Percentiles rank a stretch among this genome's conserved stretches.
Evolutionary conservation across 1,140 invertebrate species (phyloP).

Genomic region (Drosophila bocqueti): DNA sequence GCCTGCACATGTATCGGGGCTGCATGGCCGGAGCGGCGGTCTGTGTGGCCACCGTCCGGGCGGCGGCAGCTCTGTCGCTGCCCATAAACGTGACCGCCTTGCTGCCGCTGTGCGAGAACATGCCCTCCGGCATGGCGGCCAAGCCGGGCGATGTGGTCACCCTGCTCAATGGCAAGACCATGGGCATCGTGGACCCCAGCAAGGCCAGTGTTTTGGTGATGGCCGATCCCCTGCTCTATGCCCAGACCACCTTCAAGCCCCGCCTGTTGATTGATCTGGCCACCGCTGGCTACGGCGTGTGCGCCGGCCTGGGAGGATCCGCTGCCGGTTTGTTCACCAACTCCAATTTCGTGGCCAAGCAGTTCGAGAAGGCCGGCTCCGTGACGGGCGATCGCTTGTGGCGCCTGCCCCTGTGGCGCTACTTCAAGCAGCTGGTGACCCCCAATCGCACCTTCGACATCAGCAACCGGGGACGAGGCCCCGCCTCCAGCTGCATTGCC

Average conservation of each 20-base stretch:
- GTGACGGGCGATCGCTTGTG: slow-evolving; percentile 94
- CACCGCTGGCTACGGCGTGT: slow-evolving; percentile 87
- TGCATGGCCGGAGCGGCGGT: slow-evolving; percentile 89
- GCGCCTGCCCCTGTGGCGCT: slow-evolving; percentile 94
- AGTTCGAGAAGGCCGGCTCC: slow-evolving; percentile 88
- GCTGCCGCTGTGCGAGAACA: slow-evolving; percentile 92
- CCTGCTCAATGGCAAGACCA: slow-evolving; percentile 94
- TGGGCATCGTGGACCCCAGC: slow-evolving; percentile 94
- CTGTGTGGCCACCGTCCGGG: slow-evolving; percentile 71
- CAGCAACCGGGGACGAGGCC: slow-evolving; percentile 87
- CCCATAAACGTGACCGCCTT: slow-evolving; percentile 70
- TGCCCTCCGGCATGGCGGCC: slow-evolving; percentile 92
- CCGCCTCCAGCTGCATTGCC: slow-evolving; percentile 88
- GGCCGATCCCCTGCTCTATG: slow-evolving; percentile 95
- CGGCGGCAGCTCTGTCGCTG: slow-evolving; percentile 72
- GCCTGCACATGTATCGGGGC: slow-evolving; percentile 94
- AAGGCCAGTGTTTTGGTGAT: slow-evolving; percentile 95
- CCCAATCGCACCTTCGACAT: slow-evolving; percentile 86
- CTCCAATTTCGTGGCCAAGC: slow-evolving; percentile 87
- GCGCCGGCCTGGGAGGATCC: slow-evolving; percentile 89
- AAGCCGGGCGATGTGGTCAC: slow-evolving; percentile 95
- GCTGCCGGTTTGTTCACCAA: slow-evolving; percentile 94
- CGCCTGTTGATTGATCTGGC: slow-evolving; percentile 91
- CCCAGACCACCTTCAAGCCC: slow-evolving; percentile 87
- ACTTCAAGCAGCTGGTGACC: slow-evolving; percentile 90